phyloP scores from a whole-genome alignment of 1,140 invertebrate genomes.

The Pomacea maculata region DNA sequence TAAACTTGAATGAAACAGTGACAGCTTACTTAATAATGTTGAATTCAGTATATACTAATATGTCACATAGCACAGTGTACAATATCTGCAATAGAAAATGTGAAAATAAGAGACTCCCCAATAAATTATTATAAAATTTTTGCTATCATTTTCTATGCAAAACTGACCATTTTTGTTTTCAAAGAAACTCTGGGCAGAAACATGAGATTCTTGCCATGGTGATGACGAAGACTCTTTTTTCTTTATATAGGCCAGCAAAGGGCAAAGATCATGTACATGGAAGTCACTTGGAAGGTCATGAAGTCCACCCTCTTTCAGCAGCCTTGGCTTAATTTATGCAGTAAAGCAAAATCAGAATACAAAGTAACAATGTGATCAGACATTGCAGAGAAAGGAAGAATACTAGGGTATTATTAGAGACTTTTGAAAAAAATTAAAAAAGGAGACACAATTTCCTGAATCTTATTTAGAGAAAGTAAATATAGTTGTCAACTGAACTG shows the following conservation, averaged over 20 bases:
- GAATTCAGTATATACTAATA: no score
- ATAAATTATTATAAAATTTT: no score
- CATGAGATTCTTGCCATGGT: slow-evolving; percentile 34
- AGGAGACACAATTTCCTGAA: not conserved
- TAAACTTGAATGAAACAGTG: no score
- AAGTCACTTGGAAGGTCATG: slow-evolving; percentile 13
- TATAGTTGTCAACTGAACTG: not conserved
- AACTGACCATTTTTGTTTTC: slow-evolving; percentile 43
- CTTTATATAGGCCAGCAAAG: slow-evolving; percentile 11
- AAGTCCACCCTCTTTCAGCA: slow-evolving; percentile 14
- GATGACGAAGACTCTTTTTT: not conserved
- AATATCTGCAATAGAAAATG: no score
- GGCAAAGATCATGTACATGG: slow-evolving; percentile 8
- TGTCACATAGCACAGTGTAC: no score
- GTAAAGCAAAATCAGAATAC: no score
- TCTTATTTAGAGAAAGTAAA: not conserved
- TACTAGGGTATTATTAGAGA: no score
- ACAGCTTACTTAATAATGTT: no score
- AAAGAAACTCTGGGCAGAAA: slow-evolving; percentile 42
- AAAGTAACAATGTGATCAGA: not conserved
- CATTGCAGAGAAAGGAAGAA: no score
- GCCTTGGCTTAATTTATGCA: slow-evolving; percentile 7
- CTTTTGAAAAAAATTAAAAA: no score
- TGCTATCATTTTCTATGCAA: no score
- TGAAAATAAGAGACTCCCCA: no score